Conservation (phyloP, 2,888 invertebrate genomes). For the Eulithis prunata region DNA sequence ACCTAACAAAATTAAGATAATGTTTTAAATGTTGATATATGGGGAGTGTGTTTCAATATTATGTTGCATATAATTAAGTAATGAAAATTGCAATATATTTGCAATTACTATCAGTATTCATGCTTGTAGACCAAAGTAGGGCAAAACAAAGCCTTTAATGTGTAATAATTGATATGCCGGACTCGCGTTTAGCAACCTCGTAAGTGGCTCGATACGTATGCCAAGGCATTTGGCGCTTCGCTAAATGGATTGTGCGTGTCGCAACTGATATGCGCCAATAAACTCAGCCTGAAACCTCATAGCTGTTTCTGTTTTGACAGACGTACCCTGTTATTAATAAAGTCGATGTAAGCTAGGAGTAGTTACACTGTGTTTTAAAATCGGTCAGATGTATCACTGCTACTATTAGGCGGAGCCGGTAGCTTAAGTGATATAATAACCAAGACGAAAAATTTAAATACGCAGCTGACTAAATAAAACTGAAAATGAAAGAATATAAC, state of each 20-base stretch:
- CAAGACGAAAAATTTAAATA: too few species aligned
- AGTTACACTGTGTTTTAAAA: too few species aligned
- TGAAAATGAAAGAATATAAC: too few species aligned
- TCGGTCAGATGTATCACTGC: too few species aligned
- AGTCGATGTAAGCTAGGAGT: too few species aligned
- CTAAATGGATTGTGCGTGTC: slow-evolving; percentile 50
- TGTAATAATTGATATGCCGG: slow-evolving; percentile 69
- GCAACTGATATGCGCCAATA: slow-evolving; percentile 48
- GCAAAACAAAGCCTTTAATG: slow-evolving; percentile 63
- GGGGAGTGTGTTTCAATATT: too few species aligned
- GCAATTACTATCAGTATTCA: slow-evolving; percentile 43
- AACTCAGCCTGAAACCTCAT: slow-evolving; percentile 19
- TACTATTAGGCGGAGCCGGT: too few species aligned
- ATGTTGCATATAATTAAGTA: too few species aligned
- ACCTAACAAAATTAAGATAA: too few species aligned
- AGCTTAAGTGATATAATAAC: too few species aligned
- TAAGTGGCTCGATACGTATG: slow-evolving; percentile 50
- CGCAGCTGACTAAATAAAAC: too few species aligned
- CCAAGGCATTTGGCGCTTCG: slow-evolving; percentile 51
- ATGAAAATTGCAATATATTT: slow-evolving; percentile 27
- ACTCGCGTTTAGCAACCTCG: slow-evolving; percentile 63
- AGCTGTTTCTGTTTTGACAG: slow-evolving; percentile 1
- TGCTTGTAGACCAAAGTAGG: slow-evolving; percentile 59
- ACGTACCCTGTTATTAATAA: neutral
- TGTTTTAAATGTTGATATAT: too few species aligned